Percentiles rank a stretch among this genome's conserved stretches.
phyloP scores from a whole-genome alignment of 2,113 vertebrate genomes.

The Eleginops maclovinus region DNA sequence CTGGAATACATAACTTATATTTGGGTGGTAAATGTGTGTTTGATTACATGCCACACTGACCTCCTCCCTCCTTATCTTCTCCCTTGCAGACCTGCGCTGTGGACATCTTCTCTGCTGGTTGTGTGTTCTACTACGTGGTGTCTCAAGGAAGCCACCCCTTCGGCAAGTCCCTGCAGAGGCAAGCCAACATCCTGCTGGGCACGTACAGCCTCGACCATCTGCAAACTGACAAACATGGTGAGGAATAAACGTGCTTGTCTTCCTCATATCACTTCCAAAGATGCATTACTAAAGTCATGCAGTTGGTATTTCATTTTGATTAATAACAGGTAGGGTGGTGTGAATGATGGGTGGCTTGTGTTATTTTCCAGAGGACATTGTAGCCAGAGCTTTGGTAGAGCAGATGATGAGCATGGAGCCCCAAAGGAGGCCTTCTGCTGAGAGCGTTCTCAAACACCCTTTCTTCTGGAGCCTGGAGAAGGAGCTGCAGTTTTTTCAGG shows the following conservation, averaged over 20 bases:
- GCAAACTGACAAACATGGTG: constrained; percentile 89
- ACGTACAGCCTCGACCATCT: constrained; percentile 89
- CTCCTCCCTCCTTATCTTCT: neutral
- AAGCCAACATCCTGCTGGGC: constrained; percentile 95
- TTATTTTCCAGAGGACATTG: constrained; percentile 85
- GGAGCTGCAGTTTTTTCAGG: constrained; percentile 99
- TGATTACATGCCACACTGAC: neutral
- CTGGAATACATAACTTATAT: neutral
- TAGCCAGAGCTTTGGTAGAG: constrained; percentile 91
- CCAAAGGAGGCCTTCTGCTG: constrained; percentile 89
- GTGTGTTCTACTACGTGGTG: constrained; percentile 96
- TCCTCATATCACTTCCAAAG: neutral
- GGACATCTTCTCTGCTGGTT: constrained; percentile 98
- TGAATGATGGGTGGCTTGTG: neutral
- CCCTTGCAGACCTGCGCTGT: constrained; percentile 91
- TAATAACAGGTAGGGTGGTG: neutral
- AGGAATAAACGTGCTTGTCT: constrained; percentile 28
- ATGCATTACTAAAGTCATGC: neutral
- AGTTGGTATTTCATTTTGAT: neutral
- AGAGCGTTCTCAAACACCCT: constrained; percentile 92
- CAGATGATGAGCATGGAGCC: constrained; percentile 95
- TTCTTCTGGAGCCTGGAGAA: constrained; percentile 98
- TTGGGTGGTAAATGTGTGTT: constrained; percentile 3
- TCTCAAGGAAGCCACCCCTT: constrained; percentile 95
- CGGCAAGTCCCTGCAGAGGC: constrained; percentile 96